Evolutionary conservation across 1,140 invertebrate genomes (phyloP).

Genomic region (Drosophila dunni): DNA sequence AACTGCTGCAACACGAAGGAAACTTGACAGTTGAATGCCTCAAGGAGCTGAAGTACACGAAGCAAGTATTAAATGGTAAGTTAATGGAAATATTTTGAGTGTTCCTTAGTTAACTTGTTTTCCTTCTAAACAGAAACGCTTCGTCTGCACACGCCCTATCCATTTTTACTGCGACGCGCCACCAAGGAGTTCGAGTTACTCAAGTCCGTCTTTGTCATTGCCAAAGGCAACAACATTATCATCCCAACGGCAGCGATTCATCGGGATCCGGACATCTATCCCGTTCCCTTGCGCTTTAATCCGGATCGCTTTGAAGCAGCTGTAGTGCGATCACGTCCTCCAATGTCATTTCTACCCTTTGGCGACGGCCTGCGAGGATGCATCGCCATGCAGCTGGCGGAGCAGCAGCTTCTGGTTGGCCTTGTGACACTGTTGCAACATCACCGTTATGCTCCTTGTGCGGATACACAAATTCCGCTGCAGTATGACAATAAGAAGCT

Average conservation of each 20-base stretch:
- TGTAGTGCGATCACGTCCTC: slow-evolving; percentile 80
- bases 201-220: slow-evolving; percentile 84
- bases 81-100: background rate
- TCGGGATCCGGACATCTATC: slow-evolving; percentile 87
- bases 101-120: background rate
- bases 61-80: slow-evolving; percentile 86
- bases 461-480: slow-evolving; percentile 79
- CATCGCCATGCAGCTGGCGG: slow-evolving; percentile 87
- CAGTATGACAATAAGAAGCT: slow-evolving; percentile 84
- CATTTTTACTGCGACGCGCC: slow-evolving; percentile 85
- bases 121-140: slow-evolving; percentile 85
- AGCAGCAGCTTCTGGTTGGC: slow-evolving; percentile 87
- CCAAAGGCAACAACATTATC: slow-evolving; percentile 85
- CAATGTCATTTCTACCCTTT: slow-evolving; percentile 88
- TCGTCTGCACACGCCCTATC: slow-evolving; percentile 86
- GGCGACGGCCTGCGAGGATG: slow-evolving; percentile 85
- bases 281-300: slow-evolving; percentile 88
- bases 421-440: slow-evolving; percentile 84
- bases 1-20: slow-evolving; percentile 77
- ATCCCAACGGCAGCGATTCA: slow-evolving; percentile 88
- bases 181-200: slow-evolving; percentile 85
- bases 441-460: slow-evolving; percentile 69
- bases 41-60: slow-evolving; percentile 85
- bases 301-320: slow-evolving; percentile 88
- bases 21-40: slow-evolving; percentile 83